phyloP scores from a whole-genome alignment of 2,888 invertebrate genomes.

The Metacarcinus magister region DNA sequence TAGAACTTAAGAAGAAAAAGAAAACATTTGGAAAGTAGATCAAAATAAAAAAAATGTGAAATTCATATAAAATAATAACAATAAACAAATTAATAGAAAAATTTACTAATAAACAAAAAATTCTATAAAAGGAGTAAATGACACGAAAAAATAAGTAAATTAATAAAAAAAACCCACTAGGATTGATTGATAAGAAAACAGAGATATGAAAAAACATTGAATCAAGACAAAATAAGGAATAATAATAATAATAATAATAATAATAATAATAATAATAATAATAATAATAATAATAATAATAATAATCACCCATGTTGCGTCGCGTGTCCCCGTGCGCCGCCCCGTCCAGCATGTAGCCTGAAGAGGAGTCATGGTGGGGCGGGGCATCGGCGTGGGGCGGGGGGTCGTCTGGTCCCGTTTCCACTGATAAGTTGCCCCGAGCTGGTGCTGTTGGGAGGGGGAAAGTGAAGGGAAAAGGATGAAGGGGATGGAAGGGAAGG shows the following conservation, averaged over 20 bases:
- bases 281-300: not conserved
- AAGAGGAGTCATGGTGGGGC: conserved; percentile 69
- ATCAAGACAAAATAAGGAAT: not conserved
- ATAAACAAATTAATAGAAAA: not conserved
- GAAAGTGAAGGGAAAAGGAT: not conserved
- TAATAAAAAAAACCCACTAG: not conserved
- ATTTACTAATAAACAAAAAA: not conserved
- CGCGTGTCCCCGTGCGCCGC: conserved; percentile 65
- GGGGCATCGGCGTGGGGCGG: conserved; percentile 81
- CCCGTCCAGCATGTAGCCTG: conserved; percentile 76
- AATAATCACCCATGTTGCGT: conserved; percentile 69
- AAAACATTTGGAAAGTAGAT: too few relatives aligned
- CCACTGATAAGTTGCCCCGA: conserved; percentile 89
- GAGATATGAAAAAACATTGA: not conserved
- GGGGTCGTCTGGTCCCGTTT: conserved; percentile 87
- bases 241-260: not conserved
- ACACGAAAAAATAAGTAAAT: not conserved
- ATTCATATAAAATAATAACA: too few relatives aligned
- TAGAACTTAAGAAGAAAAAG: too few relatives aligned
- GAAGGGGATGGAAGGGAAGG: not conserved
- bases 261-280: not conserved
- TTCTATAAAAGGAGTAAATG: not conserved
- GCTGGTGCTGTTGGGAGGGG: conserved; percentile 85
- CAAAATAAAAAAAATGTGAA: not conserved
- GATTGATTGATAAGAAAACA: not conserved